Conservation (phyloP, 2,888 invertebrate species). For the Oithona nana region DNA sequence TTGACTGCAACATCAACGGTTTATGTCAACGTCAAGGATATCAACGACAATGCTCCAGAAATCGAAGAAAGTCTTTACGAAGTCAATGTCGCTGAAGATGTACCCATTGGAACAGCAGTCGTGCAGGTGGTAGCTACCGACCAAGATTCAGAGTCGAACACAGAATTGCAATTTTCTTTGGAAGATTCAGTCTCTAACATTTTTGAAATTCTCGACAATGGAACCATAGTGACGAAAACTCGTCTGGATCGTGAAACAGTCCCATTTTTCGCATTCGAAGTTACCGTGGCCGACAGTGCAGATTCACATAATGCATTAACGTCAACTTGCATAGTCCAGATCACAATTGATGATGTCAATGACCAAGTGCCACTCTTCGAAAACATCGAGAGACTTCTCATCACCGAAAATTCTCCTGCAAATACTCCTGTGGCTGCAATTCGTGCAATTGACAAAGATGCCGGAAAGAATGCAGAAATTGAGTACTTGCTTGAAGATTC, state of each 20-base stretch:
- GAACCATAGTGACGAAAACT: constrained; percentile 56
- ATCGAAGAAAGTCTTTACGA: constrained; percentile 32
- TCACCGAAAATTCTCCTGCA: constrained; percentile 60
- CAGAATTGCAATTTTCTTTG: neutral
- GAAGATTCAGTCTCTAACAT: constrained; percentile 57
- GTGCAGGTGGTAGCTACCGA: neutral
- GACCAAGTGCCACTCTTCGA: constrained; percentile 74
- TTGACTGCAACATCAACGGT: constrained; percentile 75
- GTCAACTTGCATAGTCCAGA: constrained; percentile 50
- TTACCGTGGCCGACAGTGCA: constrained; percentile 69
- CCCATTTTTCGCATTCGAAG: constrained; percentile 58
- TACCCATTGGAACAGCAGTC: neutral
- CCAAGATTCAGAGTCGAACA: neutral
- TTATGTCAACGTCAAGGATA: constrained; percentile 81
- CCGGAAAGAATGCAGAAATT: constrained; percentile 73
- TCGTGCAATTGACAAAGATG: constrained; percentile 71
- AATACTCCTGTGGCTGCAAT: constrained; percentile 74
- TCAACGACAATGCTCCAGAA: constrained; percentile 83
- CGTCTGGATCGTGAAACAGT: constrained; percentile 62
- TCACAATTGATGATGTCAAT: constrained; percentile 69
- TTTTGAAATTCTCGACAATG: constrained; percentile 61
- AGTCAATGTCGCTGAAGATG: constrained; percentile 1
- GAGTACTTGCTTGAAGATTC: constrained; percentile 48
- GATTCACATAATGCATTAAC: constrained; percentile 41
- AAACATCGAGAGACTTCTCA: constrained; percentile 32